These are phyloP conservation scores for Alethe diademata DNA, from an alignment of 2,113 vertebrate species.

Conservation along the genomic window DNA sequence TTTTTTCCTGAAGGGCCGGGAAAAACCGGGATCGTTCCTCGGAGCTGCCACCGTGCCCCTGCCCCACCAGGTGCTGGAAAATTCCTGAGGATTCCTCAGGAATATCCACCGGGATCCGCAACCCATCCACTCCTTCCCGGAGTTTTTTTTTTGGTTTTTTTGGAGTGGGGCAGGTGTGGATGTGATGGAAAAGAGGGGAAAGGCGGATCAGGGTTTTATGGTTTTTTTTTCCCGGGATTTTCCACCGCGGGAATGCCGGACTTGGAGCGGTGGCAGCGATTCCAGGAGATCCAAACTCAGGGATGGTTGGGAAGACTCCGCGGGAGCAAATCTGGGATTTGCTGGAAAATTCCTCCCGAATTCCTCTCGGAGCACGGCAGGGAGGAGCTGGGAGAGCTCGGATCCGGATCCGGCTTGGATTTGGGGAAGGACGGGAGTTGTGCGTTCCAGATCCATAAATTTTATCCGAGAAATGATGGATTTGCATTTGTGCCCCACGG, in stretches of 20 bases:
- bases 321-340: not conserved
- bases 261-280: not conserved
- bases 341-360: accelerated
- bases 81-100: slow-evolving; percentile 65
- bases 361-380: not conserved
- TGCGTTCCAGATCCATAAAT: not conserved
- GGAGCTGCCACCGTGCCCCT: slow-evolving; percentile 87
- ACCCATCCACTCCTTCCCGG: not conserved
- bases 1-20: slow-evolving; percentile 91
- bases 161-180: too few relatives aligned
- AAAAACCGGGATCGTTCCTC: slow-evolving; percentile 86
- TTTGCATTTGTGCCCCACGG: accelerated
- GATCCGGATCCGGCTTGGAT: slow-evolving; percentile 25
- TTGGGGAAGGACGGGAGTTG: not conserved
- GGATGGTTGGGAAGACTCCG: not conserved
- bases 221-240: not conserved
- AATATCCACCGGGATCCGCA: not conserved
- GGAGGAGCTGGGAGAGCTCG: not conserved
- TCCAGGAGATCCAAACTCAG: slow-evolving; percentile 15
- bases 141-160: not conserved
- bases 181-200: not conserved
- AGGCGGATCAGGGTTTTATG: not conserved
- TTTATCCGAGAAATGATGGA: accelerated
- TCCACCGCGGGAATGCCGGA: too few relatives aligned
- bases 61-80: slow-evolving; percentile 95